These are phyloP conservation scores for Ochotona princeps DNA, from an alignment of 2,113 vertebrate genomes.

Conservation along the genomic window DNA sequence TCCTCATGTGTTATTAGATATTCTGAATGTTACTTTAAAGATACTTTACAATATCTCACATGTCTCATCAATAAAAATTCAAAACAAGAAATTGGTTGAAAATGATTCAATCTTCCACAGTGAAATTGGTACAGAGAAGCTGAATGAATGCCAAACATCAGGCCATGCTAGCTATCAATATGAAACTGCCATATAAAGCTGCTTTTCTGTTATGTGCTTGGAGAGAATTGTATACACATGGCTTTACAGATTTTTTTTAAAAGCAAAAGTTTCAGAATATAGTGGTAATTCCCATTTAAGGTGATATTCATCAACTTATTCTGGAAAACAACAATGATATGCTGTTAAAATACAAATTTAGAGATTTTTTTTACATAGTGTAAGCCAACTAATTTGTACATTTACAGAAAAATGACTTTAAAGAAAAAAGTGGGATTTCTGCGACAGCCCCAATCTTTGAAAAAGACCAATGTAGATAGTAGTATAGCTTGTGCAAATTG, in stretches of 20 bases:
- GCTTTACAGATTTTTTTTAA: conserved; percentile 58
- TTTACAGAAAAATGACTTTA: conserved; percentile 36
- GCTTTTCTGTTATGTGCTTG: conserved; percentile 10
- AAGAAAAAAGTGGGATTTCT: conserved; percentile 10
- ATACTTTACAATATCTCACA: conserved; percentile 16
- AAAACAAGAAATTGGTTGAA: conserved; percentile 45
- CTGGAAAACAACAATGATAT: conserved; percentile 54
- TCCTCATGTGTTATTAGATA: not conserved
- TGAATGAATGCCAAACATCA: conserved; percentile 50
- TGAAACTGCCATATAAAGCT: not conserved
- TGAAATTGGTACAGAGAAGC: conserved; percentile 64
- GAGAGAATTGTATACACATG: conserved; percentile 10
- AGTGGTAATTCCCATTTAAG: conserved; percentile 26
- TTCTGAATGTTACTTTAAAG: conserved; percentile 55
- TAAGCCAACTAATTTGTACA: conserved; percentile 37
- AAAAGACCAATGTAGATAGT: conserved; percentile 27
- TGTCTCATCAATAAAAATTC: conserved; percentile 52
- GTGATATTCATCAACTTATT: conserved; percentile 13
- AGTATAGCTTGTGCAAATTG: conserved; percentile 49
- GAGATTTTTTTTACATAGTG: conserved; percentile 44
- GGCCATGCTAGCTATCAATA: conserved; percentile 9
- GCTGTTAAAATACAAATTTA: conserved; percentile 49
- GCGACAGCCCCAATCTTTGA: conserved; percentile 27
- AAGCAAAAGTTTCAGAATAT: conserved; percentile 52
- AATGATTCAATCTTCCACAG: conserved; percentile 46